Conservation (phyloP, 64 coral and sea anemone genomes). For the Actinia tenebrosa region DNA sequence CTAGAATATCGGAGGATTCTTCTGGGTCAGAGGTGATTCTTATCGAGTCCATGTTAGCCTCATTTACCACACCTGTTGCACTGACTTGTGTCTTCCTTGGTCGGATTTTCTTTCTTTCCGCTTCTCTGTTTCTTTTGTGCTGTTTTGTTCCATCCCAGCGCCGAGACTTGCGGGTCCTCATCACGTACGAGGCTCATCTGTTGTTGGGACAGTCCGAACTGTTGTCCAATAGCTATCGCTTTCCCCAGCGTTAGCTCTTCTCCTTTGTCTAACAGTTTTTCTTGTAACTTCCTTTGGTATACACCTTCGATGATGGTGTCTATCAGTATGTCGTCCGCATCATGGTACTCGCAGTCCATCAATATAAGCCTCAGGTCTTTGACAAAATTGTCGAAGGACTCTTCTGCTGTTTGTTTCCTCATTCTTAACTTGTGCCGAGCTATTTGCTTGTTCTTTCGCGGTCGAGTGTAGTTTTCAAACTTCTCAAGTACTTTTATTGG, state of each 20-base stretch:
- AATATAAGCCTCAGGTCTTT: constrained; percentile 48
- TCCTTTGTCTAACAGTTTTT: constrained; percentile 48
- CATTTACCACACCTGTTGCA: background rate
- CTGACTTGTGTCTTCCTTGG: background rate
- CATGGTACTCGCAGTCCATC: constrained; percentile 46
- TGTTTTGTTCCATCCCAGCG: background rate
- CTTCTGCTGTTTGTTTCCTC: constrained; percentile 21
- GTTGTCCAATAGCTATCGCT: constrained; percentile 23
- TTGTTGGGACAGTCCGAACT: constrained; percentile 31
- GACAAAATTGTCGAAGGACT: constrained; percentile 49
- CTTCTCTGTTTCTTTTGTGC: background rate
- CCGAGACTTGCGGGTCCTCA: constrained; percentile 20
- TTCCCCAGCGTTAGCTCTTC: constrained; percentile 25
- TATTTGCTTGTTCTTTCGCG: constrained; percentile 44
- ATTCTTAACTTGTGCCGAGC: constrained; percentile 43
- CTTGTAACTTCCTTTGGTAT: constrained; percentile 37
- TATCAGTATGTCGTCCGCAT: constrained; percentile 54
- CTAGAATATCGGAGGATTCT: constrained; percentile 19
- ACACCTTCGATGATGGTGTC: constrained; percentile 59
- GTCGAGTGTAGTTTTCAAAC: constrained; percentile 31
- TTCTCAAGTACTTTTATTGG: constrained; percentile 12
- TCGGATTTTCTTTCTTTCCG: background rate
- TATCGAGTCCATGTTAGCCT: background rate
- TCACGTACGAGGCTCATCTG: constrained; percentile 40
- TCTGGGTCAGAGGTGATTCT: background rate